Conservation (phyloP, 1,140 invertebrate genomes). For the Trinorchestia longiramus region DNA sequence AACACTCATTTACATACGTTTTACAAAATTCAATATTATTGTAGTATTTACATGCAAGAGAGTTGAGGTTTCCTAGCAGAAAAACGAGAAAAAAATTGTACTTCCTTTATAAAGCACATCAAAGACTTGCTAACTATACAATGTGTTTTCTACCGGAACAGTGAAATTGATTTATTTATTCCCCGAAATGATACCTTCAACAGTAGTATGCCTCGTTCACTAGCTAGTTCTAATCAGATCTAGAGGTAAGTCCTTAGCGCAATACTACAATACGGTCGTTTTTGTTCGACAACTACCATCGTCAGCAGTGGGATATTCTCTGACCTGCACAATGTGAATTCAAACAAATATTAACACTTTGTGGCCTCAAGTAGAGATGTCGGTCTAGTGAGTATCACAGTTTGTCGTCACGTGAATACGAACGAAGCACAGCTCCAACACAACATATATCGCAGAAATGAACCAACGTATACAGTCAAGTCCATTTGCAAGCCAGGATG, state of each 20-base stretch:
- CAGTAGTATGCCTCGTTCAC: constrained; percentile 27
- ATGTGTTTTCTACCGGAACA: constrained; percentile 52
- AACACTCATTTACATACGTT: constrained; percentile 51
- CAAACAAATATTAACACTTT: background rate
- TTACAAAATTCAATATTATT: constrained; percentile 51
- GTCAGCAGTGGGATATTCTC: background rate
- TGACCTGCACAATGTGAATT: background rate
- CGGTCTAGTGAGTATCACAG: constrained; percentile 48
- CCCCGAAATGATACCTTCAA: constrained; percentile 46
- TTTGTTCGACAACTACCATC: constrained; percentile 29
- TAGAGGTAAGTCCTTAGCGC: constrained; percentile 34
- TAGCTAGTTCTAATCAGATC: constrained; percentile 44
- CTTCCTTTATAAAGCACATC: constrained; percentile 46
- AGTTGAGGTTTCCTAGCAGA: constrained; percentile 47
- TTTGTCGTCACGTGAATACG: constrained; percentile 24
- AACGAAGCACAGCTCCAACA: constrained; percentile 11
- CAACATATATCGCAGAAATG: background rate
- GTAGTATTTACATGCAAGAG: constrained; percentile 49
- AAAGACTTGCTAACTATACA: constrained; percentile 43
- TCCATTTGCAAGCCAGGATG: background rate
- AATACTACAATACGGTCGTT: constrained; percentile 29
- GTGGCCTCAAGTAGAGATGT: constrained; percentile 41
- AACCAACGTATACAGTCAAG: background rate
- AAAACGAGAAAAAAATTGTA: constrained; percentile 53
- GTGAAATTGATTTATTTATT: constrained; percentile 40